Percentiles rank a stretch among this genome's conserved stretches.
phyloP scores from a whole-genome alignment of 2,797 vertebrate genomes.

The Potorous gilbertii region DNA sequence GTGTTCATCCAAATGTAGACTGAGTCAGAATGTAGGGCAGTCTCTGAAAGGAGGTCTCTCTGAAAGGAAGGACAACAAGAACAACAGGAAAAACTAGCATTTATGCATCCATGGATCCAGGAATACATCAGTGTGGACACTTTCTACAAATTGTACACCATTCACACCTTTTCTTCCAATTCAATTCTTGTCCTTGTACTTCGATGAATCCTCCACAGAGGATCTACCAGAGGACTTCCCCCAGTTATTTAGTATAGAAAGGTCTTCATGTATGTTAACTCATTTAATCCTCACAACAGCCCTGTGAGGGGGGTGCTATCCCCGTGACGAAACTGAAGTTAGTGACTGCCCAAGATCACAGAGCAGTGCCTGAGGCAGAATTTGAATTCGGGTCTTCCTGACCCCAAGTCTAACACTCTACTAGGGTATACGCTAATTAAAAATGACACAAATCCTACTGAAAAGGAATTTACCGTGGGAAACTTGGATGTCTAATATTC shows the following conservation, averaged over 20 bases:
- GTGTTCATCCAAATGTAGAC: not conserved
- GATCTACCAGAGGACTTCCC: not conserved
- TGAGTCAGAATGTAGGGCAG: not conserved
- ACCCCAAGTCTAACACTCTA: not conserved
- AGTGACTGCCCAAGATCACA: not conserved
- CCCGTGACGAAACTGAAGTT: not conserved
- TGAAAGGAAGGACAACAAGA: too few species aligned
- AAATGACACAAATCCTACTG: not conserved
- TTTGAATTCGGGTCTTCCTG: not conserved
- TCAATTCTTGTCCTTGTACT: not conserved
- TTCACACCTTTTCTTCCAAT: not conserved
- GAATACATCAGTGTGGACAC: not conserved
- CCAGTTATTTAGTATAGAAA: not conserved
- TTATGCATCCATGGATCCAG: not conserved
- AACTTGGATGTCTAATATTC: not conserved
- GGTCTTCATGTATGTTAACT: not conserved
- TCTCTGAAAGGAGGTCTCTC: not conserved
- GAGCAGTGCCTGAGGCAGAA: not conserved
- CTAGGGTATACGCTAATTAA: not conserved
- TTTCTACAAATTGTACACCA: not conserved
- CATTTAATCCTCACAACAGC: not conserved
- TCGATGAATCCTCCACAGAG: not conserved
- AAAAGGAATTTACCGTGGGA: not conserved
- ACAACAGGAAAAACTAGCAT: not conserved
- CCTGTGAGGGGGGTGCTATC: not conserved